Percentiles rank a stretch among this genome's conserved stretches.
These are phyloP conservation scores for Melolontha melolontha DNA, from an alignment of 2,888 invertebrate species.

Conservation along the genomic window DNA sequence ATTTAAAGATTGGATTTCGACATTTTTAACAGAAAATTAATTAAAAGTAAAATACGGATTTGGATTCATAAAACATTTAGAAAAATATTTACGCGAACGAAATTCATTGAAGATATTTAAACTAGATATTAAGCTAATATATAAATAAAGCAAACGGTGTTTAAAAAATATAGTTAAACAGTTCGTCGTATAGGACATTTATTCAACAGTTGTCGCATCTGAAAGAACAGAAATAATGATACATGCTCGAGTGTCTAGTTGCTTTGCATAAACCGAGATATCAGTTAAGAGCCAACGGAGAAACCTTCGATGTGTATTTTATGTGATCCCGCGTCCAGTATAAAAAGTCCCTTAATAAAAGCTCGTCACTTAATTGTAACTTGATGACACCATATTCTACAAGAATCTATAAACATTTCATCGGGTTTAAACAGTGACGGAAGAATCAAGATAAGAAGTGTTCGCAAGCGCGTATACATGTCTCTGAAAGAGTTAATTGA, in stretches of 20 bases:
- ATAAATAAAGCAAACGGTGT: not conserved
- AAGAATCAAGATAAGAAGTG: slow-evolving; percentile 65
- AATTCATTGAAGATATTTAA: too few species aligned
- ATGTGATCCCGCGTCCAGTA: slow-evolving; percentile 18
- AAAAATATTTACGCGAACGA: too few species aligned
- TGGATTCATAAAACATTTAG: too few species aligned
- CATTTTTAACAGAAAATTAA: too few species aligned
- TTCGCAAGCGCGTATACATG: slow-evolving; percentile 66
- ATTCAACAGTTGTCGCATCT: slow-evolving; percentile 26
- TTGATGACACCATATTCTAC: slow-evolving; percentile 62
- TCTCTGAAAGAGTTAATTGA: slow-evolving; percentile 65
- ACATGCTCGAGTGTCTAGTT: slow-evolving; percentile 27
- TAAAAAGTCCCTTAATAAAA: slow-evolving; percentile 46
- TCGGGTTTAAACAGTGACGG: slow-evolving; percentile 61
- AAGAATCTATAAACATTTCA: slow-evolving; percentile 65
- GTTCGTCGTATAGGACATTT: slow-evolving; percentile 9
- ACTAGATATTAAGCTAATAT: too few species aligned
- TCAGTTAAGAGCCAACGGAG: slow-evolving; percentile 17
- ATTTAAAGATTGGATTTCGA: too few species aligned
- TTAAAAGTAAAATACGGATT: too few species aligned
- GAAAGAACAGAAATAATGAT: slow-evolving; percentile 31
- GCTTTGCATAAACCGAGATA: slow-evolving; percentile 25
- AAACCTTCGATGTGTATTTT: slow-evolving; percentile 12
- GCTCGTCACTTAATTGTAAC: slow-evolving; percentile 58
- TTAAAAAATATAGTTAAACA: slow-evolving; percentile 11